Evolutionary conservation across 2,113 vertebrate species (phyloP).

Genomic region (Turdus rufiventris): DNA sequence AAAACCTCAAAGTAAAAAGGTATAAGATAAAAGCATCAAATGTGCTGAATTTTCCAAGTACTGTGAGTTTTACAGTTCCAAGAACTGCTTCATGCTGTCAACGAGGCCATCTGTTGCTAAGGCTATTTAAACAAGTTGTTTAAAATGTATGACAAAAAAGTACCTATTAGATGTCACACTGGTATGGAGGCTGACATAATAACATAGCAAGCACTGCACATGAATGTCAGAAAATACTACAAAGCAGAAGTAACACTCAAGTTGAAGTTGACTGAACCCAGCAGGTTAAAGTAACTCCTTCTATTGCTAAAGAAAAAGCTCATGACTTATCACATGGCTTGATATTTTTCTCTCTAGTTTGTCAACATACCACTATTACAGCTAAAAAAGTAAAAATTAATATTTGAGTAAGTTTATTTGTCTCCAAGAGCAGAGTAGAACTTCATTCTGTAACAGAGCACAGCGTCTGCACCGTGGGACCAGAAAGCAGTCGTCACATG

Average conservation of each 20-base stretch:
- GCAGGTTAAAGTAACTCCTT: background rate
- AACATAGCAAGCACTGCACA: constrained; percentile 9
- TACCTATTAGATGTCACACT: constrained; percentile 32
- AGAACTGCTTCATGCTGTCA: constrained; percentile 35
- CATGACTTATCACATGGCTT: background rate
- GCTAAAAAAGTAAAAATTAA: background rate
- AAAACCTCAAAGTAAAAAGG: background rate
- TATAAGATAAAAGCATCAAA: background rate
- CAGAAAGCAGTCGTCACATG: fast-evolving
- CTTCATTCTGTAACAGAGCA: background rate
- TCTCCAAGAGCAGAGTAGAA: background rate
- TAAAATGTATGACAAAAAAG: constrained; percentile 2
- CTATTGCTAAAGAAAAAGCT: background rate
- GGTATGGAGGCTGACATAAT: constrained; percentile 5
- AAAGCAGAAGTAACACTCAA: constrained; percentile 5
- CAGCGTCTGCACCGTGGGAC: background rate
- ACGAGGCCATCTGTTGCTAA: constrained; percentile 59
- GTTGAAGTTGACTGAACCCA: background rate
- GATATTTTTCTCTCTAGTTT: background rate
- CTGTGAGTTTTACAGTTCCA: constrained; percentile 16
- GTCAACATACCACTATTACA: background rate
- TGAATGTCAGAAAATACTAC: constrained; percentile 27
- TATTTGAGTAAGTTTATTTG: background rate
- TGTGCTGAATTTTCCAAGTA: background rate
- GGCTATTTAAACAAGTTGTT: constrained; percentile 50